Conservation (phyloP, 37 sponge, comb jelly and placozoan genomes). For the Oscarella lobularis region DNA sequence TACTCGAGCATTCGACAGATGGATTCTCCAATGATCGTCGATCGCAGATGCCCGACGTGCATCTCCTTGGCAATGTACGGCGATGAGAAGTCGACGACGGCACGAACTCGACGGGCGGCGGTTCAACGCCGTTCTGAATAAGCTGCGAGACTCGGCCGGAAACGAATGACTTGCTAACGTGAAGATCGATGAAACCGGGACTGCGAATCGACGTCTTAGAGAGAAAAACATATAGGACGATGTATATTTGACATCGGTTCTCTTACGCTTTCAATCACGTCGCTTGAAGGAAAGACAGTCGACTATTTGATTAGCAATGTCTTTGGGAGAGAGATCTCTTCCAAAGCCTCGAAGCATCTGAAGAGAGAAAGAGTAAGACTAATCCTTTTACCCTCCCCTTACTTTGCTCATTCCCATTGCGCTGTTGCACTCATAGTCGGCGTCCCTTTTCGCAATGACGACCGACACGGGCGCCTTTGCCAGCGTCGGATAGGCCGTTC, state of each 20-base stretch:
- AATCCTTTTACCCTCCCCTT: neutral
- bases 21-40: conserved; percentile 25
- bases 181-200: neutral
- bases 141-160: neutral
- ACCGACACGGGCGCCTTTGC: neutral
- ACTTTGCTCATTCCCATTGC: conserved; percentile 10
- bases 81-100: conserved; percentile 27
- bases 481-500: neutral
- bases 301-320: neutral
- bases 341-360: neutral
- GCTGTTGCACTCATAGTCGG: conserved; percentile 12
- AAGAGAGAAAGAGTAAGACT: neutral
- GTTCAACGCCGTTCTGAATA: conserved; percentile 16
- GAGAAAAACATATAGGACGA: neutral
- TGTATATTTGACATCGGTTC: neutral
- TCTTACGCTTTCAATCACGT: neutral
- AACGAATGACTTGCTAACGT: neutral
- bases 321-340: neutral
- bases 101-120: conserved; percentile 16
- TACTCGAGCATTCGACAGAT: conserved; percentile 60
- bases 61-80: conserved; percentile 43
- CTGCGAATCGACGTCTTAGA: neutral
- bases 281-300: neutral
- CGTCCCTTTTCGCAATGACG: neutral
- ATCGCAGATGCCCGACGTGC: conserved; percentile 33